These are phyloP conservation scores for Diuraphis noxia DNA, from an alignment of 1,140 invertebrate genomes.

Conservation along the genomic window DNA sequence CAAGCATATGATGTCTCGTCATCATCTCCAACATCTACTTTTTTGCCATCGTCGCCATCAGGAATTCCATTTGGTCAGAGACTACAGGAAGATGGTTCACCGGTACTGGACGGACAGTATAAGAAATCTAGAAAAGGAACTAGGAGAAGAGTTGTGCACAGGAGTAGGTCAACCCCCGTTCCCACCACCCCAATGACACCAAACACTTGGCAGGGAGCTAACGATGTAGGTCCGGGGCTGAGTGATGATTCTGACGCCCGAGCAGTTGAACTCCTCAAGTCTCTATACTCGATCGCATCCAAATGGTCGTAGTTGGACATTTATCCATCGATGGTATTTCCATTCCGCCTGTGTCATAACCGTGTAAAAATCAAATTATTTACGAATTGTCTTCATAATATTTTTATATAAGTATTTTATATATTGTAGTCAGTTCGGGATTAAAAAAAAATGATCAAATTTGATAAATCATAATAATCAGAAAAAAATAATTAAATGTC, in stretches of 20 bases:
- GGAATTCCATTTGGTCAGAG: slow-evolving; percentile 34
- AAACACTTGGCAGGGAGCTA: background rate
- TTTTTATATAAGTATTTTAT: slow-evolving; percentile 1
- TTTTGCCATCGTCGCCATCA: background rate
- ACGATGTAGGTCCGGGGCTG: background rate
- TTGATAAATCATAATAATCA: background rate
- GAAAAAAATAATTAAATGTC: background rate
- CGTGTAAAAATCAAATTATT: slow-evolving; percentile 37
- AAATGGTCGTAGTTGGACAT: slow-evolving; percentile 66
- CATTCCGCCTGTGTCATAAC: slow-evolving; percentile 45
- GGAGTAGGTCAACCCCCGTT: background rate
- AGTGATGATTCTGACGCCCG: slow-evolving; percentile 68
- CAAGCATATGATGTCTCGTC: background rate
- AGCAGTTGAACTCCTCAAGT: slow-evolving; percentile 78
- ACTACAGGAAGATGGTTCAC: background rate
- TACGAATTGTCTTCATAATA: background rate
- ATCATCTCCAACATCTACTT: background rate
- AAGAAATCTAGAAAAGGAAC: slow-evolving; percentile 21
- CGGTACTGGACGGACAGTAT: background rate
- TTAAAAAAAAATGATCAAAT: background rate
- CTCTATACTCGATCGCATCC: slow-evolving; percentile 78
- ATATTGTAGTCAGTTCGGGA: background rate
- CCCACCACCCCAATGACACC: slow-evolving; percentile 13
- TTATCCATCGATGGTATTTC: background rate
- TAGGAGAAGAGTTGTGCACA: slow-evolving; percentile 27